phyloP scores from a whole-genome alignment of 2,113 vertebrate species.

The Panthera uncia region DNA sequence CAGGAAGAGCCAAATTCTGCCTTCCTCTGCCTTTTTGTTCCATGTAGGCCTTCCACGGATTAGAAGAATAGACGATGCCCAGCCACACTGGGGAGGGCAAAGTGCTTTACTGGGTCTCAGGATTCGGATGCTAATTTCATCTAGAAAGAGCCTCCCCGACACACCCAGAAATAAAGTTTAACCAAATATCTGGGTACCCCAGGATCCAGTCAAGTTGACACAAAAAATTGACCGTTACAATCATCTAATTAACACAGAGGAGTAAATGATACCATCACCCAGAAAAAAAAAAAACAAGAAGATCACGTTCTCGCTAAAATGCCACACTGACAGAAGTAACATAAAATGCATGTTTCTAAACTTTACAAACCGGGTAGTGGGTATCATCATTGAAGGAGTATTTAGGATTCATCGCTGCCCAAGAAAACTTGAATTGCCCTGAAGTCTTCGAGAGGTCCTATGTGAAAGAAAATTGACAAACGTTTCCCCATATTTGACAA shows the following conservation, averaged over 20 bases:
- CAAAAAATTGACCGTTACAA: neutral
- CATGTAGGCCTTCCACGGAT: accelerated
- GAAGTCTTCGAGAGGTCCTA: neutral
- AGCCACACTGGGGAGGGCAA: neutral
- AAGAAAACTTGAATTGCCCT: neutral
- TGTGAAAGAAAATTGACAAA: neutral
- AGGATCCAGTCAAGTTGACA: neutral
- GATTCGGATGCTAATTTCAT: neutral
- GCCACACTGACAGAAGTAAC: neutral
- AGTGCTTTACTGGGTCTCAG: too few relatives aligned
- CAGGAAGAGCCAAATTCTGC: neutral
- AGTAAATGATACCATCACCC: neutral
- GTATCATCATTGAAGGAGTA: neutral
- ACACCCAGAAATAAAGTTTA: neutral
- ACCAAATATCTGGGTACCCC: neutral
- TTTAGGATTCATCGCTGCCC: neutral
- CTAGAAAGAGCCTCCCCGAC: neutral
- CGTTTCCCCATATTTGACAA: neutral
- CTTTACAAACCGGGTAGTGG: neutral
- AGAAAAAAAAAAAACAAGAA: neutral
- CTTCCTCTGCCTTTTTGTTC: neutral
- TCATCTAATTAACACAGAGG: neutral
- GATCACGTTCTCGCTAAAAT: neutral
- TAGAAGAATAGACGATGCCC: accelerated
- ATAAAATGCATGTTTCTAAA: accelerated